Conservation (phyloP, 2,888 invertebrate genomes). For the Cheilosia vernalis region DNA sequence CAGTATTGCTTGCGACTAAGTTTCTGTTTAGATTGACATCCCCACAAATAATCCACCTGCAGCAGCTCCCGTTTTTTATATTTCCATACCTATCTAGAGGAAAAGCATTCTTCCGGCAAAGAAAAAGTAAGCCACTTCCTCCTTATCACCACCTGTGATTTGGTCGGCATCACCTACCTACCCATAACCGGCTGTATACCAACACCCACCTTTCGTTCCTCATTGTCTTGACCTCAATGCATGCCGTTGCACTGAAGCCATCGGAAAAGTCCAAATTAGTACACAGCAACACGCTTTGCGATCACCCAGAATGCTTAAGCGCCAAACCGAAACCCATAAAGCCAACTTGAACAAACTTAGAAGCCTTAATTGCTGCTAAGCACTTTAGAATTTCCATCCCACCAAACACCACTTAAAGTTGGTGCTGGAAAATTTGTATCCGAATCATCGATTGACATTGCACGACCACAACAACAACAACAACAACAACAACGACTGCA, state of each 20-base stretch:
- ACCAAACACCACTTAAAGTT: neutral
- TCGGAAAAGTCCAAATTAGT: slow-evolving; percentile 54
- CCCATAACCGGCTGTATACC: neutral
- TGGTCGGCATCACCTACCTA: neutral
- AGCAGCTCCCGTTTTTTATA: no score
- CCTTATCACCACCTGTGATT: neutral
- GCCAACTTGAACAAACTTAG: slow-evolving; percentile 40
- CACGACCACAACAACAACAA: slow-evolving; percentile 40
- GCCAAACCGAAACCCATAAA: slow-evolving; percentile 41
- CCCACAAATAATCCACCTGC: no score
- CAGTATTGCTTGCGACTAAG: no score
- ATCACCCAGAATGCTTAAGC: slow-evolving; percentile 41
- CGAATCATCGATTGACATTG: slow-evolving; percentile 66
- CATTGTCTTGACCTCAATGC: slow-evolving; percentile 59
- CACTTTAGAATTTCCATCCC: slow-evolving; percentile 37
- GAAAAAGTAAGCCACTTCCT: neutral
- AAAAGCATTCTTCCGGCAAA: neutral
- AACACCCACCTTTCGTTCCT: slow-evolving; percentile 17
- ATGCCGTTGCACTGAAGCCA: slow-evolving; percentile 30
- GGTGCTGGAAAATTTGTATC: slow-evolving; percentile 64
- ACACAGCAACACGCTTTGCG: slow-evolving; percentile 32
- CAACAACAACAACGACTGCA: slow-evolving; percentile 31
- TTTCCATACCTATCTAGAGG: no score
- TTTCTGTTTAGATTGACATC: no score
- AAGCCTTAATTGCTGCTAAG: slow-evolving; percentile 65